These are phyloP conservation scores for Blastobasis adustella DNA, from an alignment of 2,888 invertebrate genomes.

Conservation along the genomic window DNA sequence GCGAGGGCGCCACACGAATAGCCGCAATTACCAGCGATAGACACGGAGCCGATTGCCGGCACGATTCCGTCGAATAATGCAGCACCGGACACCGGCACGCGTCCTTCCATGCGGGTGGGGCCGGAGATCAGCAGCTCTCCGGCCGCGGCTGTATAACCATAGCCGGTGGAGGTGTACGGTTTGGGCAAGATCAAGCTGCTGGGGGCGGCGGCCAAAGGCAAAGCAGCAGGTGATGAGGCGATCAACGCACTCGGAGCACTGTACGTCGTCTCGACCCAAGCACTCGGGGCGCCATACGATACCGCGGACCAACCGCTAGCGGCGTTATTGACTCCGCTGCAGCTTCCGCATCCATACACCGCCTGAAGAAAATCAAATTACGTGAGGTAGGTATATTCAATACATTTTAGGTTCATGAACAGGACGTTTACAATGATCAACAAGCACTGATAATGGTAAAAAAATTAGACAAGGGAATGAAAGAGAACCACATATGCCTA, in stretches of 20 bases:
- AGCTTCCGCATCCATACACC: not conserved
- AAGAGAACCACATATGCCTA: too few species aligned
- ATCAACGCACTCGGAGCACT: not conserved
- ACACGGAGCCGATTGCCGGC: slow-evolving; percentile 23
- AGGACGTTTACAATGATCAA: too few species aligned
- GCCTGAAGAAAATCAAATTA: not conserved
- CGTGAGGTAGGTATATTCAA: too few species aligned
- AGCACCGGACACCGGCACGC: slow-evolving; percentile 28
- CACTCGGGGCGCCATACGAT: too few species aligned
- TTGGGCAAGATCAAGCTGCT: not conserved
- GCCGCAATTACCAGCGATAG: slow-evolving; percentile 25
- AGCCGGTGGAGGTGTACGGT: slow-evolving; percentile 16
- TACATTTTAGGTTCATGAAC: too few species aligned
- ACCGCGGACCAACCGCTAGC: not conserved
- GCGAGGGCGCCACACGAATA: too few species aligned
- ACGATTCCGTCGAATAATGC: slow-evolving; percentile 22
- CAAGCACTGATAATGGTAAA: too few species aligned
- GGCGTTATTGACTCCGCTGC: not conserved
- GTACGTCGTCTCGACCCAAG: too few species aligned
- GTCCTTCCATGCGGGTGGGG: slow-evolving; percentile 23
- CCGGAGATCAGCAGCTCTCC: slow-evolving; percentile 28
- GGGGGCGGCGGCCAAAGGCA: not conserved
- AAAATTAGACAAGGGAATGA: too few species aligned
- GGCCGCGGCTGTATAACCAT: slow-evolving; percentile 19
- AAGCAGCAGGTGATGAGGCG: not conserved